Base-by-base conservation (phyloP, 92 coral and sea anemone species). In the Metridium senile region DNA sequence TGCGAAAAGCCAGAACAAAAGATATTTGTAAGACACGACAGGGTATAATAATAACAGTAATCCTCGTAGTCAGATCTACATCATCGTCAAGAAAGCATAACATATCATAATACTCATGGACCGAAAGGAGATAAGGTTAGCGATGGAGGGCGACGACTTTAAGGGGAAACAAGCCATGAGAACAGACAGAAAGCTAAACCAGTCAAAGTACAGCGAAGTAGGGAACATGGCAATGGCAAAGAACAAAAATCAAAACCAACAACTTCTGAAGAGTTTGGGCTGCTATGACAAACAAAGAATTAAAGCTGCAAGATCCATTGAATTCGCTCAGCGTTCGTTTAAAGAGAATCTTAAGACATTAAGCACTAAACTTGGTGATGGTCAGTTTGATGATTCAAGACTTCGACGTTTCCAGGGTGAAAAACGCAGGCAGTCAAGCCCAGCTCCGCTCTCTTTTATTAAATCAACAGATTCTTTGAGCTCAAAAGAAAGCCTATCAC, bases 231-330 rank as follows among this genome's bases (percentile, higher is more conserved):
- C 84, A 8, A 11, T 26, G 34, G 84, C 76, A 35, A 79, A 74
- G 35, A 79, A 79, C 22, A 79, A 70, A 43, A 69, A 28, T 61
- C 76, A 68, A 19, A 52, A 29, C 1, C 8, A 53, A 16, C 56
- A 17, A 49, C 59, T 79, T 28, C 33, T 33, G 21, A 79, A 33
- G 35, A 79, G 63, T 33, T 33, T 79, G 27, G 69, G 39, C 23
- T 35, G 47, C 47, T 79, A 69, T 25, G 84, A 70, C 23, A 79
- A 79, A 79, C 76, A 79, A 67, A 33, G 77, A 39, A 11, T 13
- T 10, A 79, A 79, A 43, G 84, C 84, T 23, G 76, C 62, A 1
- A 68, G 64, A 30, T 79, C 84, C 21, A 58, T 79, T 27, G 84
- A 79, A 70, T 70, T 70, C 57, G 76, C 84, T 25, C 69, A 68